Percentiles rank a stretch among this genome's conserved stretches.
These are phyloP conservation scores for Drosophila tripunctata DNA, from an alignment of 2,888 invertebrate genomes.

Conservation along the genomic window DNA sequence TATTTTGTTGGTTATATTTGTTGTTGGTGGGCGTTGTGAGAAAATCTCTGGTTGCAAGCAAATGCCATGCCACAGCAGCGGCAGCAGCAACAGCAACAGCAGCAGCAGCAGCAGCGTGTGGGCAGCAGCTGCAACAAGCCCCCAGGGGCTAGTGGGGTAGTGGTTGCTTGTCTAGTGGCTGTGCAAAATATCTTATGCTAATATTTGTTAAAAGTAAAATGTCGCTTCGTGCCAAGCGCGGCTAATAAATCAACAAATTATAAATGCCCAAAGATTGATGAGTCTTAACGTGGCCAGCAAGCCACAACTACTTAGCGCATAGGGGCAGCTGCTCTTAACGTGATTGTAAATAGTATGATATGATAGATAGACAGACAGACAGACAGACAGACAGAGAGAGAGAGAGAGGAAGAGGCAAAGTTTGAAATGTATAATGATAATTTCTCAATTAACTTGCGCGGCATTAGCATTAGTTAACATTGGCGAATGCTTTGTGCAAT, in stretches of 20 bases:
- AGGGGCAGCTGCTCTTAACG: conserved; percentile 11
- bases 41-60: conserved; percentile 60
- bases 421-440: conserved; percentile 60
- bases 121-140: conserved; percentile 68
- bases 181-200: conserved; percentile 72
- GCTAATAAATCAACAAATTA: conserved; percentile 72
- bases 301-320: conserved; percentile 35
- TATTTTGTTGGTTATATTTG: not conserved
- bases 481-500: conserved; percentile 66
- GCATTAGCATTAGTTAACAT: conserved; percentile 68
- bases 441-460: conserved; percentile 66
- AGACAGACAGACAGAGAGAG: not conserved
- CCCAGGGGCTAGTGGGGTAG: conserved; percentile 20
- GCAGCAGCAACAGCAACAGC: no score
- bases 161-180: no score
- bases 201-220: conserved; percentile 75
- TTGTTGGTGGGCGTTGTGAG: conserved; percentile 72
- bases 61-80: conserved; percentile 61
- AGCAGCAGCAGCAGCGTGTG: no score
- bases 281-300: conserved; percentile 49
- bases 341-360: not conserved
- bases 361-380: not conserved
- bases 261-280: conserved; percentile 71
- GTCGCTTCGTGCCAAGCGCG: conserved; percentile 70
- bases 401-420: not conserved